Percentiles rank a stretch among this genome's conserved stretches.
Evolutionary conservation across 2,797 vertebrate genomes (phyloP).

Genomic region (Chelon labrosus): DNA sequence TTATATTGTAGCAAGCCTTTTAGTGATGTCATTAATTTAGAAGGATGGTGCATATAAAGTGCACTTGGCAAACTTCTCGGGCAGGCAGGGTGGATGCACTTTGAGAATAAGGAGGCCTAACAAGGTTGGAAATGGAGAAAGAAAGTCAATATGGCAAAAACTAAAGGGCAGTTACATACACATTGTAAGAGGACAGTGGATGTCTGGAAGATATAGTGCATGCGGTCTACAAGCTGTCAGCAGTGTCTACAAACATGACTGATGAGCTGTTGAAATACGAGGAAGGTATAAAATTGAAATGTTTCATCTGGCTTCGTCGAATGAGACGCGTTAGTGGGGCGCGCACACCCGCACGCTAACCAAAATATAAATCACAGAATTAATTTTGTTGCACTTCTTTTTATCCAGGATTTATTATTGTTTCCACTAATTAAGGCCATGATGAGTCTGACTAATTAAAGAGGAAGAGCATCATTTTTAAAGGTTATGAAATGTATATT

Average conservation of each 20-base stretch:
- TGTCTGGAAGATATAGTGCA: slow-evolving; percentile 52
- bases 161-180: slow-evolving; percentile 63
- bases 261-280: slow-evolving; percentile 63
- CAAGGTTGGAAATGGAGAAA: slow-evolving; percentile 76
- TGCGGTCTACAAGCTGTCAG: slow-evolving; percentile 54
- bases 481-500: slow-evolving; percentile 62
- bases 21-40: slow-evolving; percentile 90
- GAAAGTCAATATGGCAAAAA: slow-evolving; percentile 75
- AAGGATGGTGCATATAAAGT: slow-evolving; percentile 85
- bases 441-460: slow-evolving; percentile 76
- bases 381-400: slow-evolving; percentile 69
- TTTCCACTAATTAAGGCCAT: slow-evolving; percentile 70
- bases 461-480: slow-evolving; percentile 65
- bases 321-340: slow-evolving; percentile 39
- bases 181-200: slow-evolving; percentile 48
- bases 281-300: slow-evolving; percentile 49
- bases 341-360: slow-evolving; percentile 29
- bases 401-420: slow-evolving; percentile 72
- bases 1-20: slow-evolving; percentile 86
- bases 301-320: slow-evolving; percentile 57
- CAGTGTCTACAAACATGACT: slow-evolving; percentile 54
- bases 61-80: slow-evolving; percentile 84
- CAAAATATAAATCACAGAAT: slow-evolving; percentile 70
- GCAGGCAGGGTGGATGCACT: slow-evolving; percentile 75
- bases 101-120: slow-evolving; percentile 75